Percentiles rank a stretch among this genome's conserved stretches.
Conservation (phyloP, 2,113 vertebrate species). For the Oenanthe melanoleuca region DNA sequence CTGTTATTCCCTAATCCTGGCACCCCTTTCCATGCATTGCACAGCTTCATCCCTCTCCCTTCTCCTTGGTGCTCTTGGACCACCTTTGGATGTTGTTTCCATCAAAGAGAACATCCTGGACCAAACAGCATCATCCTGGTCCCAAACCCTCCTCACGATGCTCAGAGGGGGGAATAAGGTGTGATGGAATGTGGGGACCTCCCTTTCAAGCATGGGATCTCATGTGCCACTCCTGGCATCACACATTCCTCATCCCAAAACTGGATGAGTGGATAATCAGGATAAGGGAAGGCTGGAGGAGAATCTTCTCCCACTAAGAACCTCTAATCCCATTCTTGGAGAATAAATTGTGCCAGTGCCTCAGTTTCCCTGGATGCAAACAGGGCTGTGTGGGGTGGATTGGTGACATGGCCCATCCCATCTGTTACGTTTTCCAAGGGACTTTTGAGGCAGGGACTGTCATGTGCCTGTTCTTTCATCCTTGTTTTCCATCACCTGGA, state of each 20-base stretch:
- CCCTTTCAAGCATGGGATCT: fast-evolving
- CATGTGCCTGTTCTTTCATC: fast-evolving
- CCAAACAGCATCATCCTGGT: fast-evolving
- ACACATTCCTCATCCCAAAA: fast-evolving
- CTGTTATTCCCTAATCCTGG: not conserved
- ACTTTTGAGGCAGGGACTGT: not conserved
- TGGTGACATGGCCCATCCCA: fast-evolving
- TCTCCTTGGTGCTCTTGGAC: not conserved
- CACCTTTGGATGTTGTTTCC: not conserved
- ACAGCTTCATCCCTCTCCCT: not conserved
- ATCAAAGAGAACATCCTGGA: not conserved
- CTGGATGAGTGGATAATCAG: not conserved
- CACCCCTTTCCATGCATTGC: not conserved
- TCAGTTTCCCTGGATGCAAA: not conserved
- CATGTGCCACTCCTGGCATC: fast-evolving
- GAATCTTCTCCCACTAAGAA: not conserved
- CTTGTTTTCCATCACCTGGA: not conserved
- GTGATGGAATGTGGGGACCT: fast-evolving
- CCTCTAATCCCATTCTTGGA: not conserved
- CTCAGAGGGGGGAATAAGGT: fast-evolving
- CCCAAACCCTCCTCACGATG: fast-evolving
- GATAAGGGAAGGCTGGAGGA: not conserved
- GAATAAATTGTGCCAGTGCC: not conserved
- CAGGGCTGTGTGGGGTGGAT: fast-evolving
- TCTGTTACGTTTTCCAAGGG: fast-evolving